A percentile compares a stretch with the other conserved stretches of the same genome.
Conservation (phyloP, 2,888 invertebrate genomes). For the Ptilodon capucinus region DNA sequence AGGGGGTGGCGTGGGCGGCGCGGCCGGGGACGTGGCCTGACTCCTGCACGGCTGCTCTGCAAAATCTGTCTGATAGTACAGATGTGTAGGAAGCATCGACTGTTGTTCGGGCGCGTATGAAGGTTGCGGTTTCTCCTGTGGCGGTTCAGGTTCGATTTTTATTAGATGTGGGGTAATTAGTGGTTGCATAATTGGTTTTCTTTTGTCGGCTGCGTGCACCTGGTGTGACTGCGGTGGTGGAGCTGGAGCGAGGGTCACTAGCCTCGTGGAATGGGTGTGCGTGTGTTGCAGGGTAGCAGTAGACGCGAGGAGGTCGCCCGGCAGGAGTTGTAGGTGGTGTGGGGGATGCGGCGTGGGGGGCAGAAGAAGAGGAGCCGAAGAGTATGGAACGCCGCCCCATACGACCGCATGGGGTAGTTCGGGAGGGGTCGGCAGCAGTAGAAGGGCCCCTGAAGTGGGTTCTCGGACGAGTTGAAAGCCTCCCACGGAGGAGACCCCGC, state of each 20-base stretch:
- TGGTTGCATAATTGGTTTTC: conserved; percentile 77
- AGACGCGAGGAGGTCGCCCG: conserved; percentile 85
- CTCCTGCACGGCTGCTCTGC: conserved; percentile 77
- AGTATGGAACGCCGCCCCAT: conserved; percentile 86
- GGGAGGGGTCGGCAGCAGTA: conserved; percentile 89
- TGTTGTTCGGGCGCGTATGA: conserved; percentile 75
- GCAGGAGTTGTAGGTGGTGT: conserved; percentile 85
- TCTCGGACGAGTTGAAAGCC: conserved; percentile 94
- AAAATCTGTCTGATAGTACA: conserved; percentile 82
- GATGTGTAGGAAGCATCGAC: conserved; percentile 79
- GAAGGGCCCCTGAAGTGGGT: conserved; percentile 91
- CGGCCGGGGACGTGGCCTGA: conserved; percentile 84
- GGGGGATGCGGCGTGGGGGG: conserved; percentile 82
- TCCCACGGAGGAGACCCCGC: conserved; percentile 85
- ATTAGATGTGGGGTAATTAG: conserved; percentile 81
- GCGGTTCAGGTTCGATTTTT: conserved; percentile 87
- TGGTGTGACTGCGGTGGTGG: conserved; percentile 67
- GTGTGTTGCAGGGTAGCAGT: conserved; percentile 86
- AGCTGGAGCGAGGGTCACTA: conserved; percentile 85
- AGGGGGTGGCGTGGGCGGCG: conserved; percentile 78
- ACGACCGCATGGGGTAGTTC: conserved; percentile 88
- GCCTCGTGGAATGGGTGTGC: conserved; percentile 85
- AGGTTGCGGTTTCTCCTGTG: conserved; percentile 69
- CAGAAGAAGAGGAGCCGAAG: conserved; percentile 65
- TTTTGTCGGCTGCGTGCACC: conserved; percentile 56